phyloP scores from a whole-genome alignment of 2,888 invertebrate species.

The Thecocarcelia acutangulata region DNA sequence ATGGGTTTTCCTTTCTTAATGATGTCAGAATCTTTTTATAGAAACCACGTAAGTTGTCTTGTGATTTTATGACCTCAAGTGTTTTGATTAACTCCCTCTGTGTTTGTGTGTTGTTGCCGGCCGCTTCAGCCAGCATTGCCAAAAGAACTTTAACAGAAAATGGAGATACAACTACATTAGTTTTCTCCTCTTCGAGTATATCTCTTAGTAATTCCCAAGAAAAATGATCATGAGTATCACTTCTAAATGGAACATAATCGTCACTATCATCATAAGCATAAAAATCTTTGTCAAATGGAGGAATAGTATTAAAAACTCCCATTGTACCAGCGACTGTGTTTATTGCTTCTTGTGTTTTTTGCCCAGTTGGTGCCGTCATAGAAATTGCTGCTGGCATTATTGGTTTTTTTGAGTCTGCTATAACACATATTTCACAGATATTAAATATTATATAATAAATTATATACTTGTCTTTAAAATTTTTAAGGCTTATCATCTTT shows the following conservation, averaged over 20 bases:
- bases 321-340: conserved; percentile 17
- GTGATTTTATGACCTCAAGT: conserved; percentile 75
- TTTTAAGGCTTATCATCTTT: conserved; percentile 35
- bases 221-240: conserved; percentile 83
- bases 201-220: conserved; percentile 86
- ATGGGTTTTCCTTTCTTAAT: conserved; percentile 77
- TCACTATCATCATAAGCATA: conserved; percentile 74
- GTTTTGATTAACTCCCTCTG: conserved; percentile 75
- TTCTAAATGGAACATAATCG: conserved; percentile 76
- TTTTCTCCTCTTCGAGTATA: conserved; percentile 74
- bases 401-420: conserved; percentile 27
- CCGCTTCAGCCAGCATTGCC: conserved; percentile 86
- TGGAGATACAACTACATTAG: conserved; percentile 89
- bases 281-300: background rate
- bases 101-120: conserved; percentile 81
- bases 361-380: conserved; percentile 37
- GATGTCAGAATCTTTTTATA: conserved; percentile 78
- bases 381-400: conserved; percentile 29
- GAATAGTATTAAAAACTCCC: too few species aligned
- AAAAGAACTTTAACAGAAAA: conserved; percentile 88
- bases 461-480: conserved; percentile 14
- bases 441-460: conserved; percentile 44
- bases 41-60: conserved; percentile 77
- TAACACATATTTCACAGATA: conserved; percentile 23
- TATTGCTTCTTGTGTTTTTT: background rate